Evolutionary conservation across 2,888 invertebrate genomes (phyloP), one percentile per base, ranked within the genome.

Genomic region (Rhyacophila evoluta): DNA sequence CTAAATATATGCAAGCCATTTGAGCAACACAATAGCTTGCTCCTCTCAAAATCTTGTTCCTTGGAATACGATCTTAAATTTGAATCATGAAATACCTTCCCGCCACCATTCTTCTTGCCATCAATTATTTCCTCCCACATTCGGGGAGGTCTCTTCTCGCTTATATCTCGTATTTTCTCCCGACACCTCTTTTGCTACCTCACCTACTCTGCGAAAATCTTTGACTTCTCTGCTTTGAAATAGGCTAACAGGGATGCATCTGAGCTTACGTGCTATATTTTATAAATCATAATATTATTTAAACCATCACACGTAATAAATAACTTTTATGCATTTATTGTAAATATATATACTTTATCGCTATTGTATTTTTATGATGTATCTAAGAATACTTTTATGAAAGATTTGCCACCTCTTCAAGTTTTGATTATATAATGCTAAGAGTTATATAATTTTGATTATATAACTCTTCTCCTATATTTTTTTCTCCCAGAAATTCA

Each of bases 51-150:
- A 55, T 19, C 55, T 55, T 55, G 55, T 55, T 55, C 55, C 8
- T 19, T 19, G 8, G 55, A 55, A 55, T 55, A 55, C 19, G 55
- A 55, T 55, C 55, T 55, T 55, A 55, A 55, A 55, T 55, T 55
- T 55, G 55, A 55, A 55, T 55, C 55, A 55, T 55, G 55, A 55
- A 55, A 55, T 55, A 55, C 55, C 55, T 55, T 55, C 55, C 55
- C 19, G 55, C 55, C 10, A 55, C 55, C 55, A 8, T 55, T 55
- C 55, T 55, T 55, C 55, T 55, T 19, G 15, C 55, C 55, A 55
- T 55, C 55, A 55, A 55, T 55, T 55, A 55, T 55, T 55, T 19
- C 55, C 55, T 55, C 55, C 55, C 55, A 19, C 55, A 55, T 19
- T 19, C 10, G 19, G 39, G 55, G 55, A 19, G 55, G 55, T 55